Percentiles rank a stretch among this genome's conserved stretches.
Evolutionary conservation across 2,797 vertebrate genomes (phyloP).

Genomic region (Podarcis siculus): DNA sequence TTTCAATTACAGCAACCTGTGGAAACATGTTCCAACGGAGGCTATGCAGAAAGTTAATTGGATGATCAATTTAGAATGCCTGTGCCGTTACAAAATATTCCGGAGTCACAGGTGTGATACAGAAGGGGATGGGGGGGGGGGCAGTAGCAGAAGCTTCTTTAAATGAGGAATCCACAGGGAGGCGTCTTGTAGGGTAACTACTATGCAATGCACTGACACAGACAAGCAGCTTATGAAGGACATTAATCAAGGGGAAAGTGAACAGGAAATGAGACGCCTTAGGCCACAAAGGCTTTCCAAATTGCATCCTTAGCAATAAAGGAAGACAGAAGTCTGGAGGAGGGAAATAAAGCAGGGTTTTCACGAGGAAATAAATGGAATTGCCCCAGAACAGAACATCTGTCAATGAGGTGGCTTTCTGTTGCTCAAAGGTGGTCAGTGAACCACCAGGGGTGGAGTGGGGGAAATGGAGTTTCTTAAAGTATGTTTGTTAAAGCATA

Average conservation of each 20-base stretch:
- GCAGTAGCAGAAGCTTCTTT: background rate
- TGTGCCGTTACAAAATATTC: background rate
- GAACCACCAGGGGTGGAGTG: background rate
- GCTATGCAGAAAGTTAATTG: constrained; percentile 25
- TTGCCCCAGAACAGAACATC: constrained; percentile 49
- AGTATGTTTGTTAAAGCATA: constrained; percentile 17
- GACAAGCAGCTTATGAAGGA: constrained; percentile 61
- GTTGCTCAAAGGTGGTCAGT: constrained; percentile 59
- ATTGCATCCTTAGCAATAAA: constrained; percentile 50
- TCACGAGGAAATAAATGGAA: constrained; percentile 32
- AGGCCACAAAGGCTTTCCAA: constrained; percentile 61
- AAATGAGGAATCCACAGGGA: constrained; percentile 25
- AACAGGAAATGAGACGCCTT: constrained; percentile 69
- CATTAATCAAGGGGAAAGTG: constrained; percentile 66
- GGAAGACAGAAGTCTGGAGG: constrained; percentile 53
- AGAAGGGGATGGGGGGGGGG: background rate
- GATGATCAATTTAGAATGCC: constrained; percentile 36
- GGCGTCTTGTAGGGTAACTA: background rate
- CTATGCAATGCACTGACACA: background rate
- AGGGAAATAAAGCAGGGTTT: constrained; percentile 54
- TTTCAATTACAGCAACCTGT: constrained; percentile 14
- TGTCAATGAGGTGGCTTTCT: constrained; percentile 54
- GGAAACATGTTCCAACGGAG: background rate
- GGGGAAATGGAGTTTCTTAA: constrained; percentile 48
- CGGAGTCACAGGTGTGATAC: constrained; percentile 26